These are phyloP conservation scores for Pterostichus madidus DNA, from an alignment of 2,888 invertebrate genomes.

Conservation along the genomic window DNA sequence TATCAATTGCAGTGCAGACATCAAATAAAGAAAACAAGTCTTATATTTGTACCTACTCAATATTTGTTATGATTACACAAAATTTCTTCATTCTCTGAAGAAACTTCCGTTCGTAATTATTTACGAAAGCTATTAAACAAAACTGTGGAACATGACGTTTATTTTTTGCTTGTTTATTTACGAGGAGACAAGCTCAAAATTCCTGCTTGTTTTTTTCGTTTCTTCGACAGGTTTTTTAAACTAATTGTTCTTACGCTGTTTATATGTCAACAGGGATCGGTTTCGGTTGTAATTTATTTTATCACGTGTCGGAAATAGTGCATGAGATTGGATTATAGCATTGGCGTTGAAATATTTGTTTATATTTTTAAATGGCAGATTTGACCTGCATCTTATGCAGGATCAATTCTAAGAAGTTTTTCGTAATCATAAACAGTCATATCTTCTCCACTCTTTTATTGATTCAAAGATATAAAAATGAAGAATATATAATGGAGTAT, in stretches of 20 bases:
- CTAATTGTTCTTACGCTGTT: conserved; percentile 1
- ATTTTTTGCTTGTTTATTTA: background rate
- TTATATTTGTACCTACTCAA: background rate
- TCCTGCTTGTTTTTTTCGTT: background rate
- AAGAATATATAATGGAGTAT: too few species aligned
- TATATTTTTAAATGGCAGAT: background rate
- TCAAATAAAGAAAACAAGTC: background rate
- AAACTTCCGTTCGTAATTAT: conserved; percentile 4
- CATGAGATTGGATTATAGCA: background rate
- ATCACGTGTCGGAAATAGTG: background rate
- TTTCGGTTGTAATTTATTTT: background rate
- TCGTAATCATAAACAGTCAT: too few species aligned
- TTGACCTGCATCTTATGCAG: too few species aligned
- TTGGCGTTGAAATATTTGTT: background rate
- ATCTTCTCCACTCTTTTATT: too few species aligned
- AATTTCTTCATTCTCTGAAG: conserved; percentile 8
- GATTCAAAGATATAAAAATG: too few species aligned
- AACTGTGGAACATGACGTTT: conserved; percentile 6
- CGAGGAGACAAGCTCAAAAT: background rate
- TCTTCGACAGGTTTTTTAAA: background rate
- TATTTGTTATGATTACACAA: background rate
- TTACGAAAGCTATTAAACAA: conserved; percentile 4
- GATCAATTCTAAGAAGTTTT: too few species aligned
- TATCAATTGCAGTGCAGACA: background rate
- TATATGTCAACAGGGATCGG: background rate